These are phyloP conservation scores for Macropus fuliginosus DNA, from an alignment of 2,797 vertebrate species.

Conservation along the genomic window DNA sequence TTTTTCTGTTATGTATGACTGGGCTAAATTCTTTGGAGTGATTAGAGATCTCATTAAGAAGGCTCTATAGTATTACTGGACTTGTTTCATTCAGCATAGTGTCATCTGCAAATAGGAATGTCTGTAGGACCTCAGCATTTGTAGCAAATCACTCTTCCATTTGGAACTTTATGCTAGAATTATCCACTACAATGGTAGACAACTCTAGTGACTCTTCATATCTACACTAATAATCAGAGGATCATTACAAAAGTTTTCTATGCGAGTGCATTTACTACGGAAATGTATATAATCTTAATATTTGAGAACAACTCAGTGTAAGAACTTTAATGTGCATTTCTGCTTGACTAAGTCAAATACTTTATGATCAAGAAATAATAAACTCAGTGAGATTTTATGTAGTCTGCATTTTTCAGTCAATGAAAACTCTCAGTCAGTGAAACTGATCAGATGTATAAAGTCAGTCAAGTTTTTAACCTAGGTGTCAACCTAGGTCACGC, in stretches of 20 bases:
- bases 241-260: not conserved
- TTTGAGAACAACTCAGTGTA: not conserved
- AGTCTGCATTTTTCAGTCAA: no score
- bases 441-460: no score
- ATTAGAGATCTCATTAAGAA: not conserved
- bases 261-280: not conserved
- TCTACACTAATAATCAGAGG: not conserved
- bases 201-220: not conserved
- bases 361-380: not conserved
- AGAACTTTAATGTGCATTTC: not conserved
- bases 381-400: not conserved
- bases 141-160: not conserved
- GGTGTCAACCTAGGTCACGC: no score
- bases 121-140: not conserved
- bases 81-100: not conserved
- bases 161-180: not conserved
- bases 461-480: no score
- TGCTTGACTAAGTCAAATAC: not conserved
- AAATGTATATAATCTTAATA: not conserved
- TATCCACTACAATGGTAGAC: not conserved
- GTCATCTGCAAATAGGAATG: not conserved
- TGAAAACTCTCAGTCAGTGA: no score
- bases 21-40: not conserved
- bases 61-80: not conserved
- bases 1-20: not conserved